Conservation (phyloP, 2,888 invertebrate species). For the Vandiemenella viatica region DNA sequence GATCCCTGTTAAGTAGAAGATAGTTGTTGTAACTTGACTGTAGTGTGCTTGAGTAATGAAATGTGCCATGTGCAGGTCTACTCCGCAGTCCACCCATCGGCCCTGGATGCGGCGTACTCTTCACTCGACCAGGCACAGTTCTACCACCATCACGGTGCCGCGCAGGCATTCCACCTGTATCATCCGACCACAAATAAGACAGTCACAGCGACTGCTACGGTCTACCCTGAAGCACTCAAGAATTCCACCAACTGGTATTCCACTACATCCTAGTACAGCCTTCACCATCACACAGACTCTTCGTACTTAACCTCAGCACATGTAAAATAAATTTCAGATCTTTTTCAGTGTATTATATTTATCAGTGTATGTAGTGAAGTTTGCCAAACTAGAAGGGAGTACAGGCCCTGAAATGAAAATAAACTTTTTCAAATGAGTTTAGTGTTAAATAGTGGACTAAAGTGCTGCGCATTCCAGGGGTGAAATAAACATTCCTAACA, state of each 20-base stretch:
- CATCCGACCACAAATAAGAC: slow-evolving; percentile 57
- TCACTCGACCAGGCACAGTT: slow-evolving; percentile 69
- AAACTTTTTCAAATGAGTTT: no score
- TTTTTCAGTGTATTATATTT: neutral
- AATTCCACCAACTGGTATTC: slow-evolving; percentile 62
- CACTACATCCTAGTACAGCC: slow-evolving; percentile 48
- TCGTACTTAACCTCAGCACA: slow-evolving; percentile 1
- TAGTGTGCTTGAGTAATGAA: no score
- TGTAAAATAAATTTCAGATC: neutral
- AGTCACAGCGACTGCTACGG: slow-evolving; percentile 19
- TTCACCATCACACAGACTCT: neutral
- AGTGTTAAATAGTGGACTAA: no score
- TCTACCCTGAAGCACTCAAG: slow-evolving; percentile 25
- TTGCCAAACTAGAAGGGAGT: no score
- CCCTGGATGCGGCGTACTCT: slow-evolving; percentile 32
- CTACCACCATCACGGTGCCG: slow-evolving; percentile 52
- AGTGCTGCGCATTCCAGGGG: no score
- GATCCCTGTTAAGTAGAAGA: no score
- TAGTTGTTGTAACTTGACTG: no score
- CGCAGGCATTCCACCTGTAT: slow-evolving; percentile 78
- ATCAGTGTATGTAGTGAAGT: neutral
- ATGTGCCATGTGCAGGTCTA: no score
- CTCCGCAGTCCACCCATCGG: slow-evolving; percentile 42
- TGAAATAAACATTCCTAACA: no score
- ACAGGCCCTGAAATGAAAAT: no score